Evolutionary conservation across 2,888 invertebrate genomes (phyloP).

Genomic region (Drosophila tanythrix): DNA sequence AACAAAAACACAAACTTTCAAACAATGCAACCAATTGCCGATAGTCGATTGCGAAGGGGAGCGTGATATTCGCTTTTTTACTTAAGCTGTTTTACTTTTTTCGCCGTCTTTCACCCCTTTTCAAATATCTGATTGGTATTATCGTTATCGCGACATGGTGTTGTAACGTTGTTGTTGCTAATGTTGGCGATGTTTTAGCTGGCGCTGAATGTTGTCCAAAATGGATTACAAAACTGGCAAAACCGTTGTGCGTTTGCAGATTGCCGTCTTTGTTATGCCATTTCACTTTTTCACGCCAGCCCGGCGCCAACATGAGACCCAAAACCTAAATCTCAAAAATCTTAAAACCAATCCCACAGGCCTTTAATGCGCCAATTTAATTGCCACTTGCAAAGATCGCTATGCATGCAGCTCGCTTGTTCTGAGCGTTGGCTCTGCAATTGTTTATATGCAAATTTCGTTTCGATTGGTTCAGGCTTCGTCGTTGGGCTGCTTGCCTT

Average conservation of each 20-base stretch:
- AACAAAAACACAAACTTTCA: slow-evolving; percentile 39
- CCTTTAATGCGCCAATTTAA: slow-evolving; percentile 77
- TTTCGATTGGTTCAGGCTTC: slow-evolving; percentile 55
- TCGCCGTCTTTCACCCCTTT: slow-evolving; percentile 18
- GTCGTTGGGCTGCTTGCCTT: slow-evolving; percentile 26
- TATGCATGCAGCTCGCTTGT: slow-evolving; percentile 1
- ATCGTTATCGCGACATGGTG: slow-evolving; percentile 46
- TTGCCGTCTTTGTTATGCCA: slow-evolving; percentile 72
- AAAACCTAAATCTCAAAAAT: slow-evolving; percentile 11
- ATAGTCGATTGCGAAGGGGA: slow-evolving; percentile 51
- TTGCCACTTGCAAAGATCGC: slow-evolving; percentile 45
- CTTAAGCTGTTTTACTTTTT: slow-evolving; percentile 3
- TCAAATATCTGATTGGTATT: slow-evolving; percentile 52
- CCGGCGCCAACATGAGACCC: slow-evolving; percentile 17
- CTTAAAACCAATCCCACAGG: slow-evolving; percentile 16
- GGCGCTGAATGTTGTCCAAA: slow-evolving; percentile 54
- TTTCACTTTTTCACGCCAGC: slow-evolving; percentile 63
- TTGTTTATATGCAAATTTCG: slow-evolving; percentile 71
- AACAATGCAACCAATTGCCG: slow-evolving; percentile 60
- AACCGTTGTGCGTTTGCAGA: slow-evolving; percentile 49
- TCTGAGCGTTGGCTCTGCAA: slow-evolving; percentile 41
- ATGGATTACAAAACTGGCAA: slow-evolving; percentile 61
- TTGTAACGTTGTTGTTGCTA: slow-evolving; percentile 9
- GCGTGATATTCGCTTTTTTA: slow-evolving; percentile 41
- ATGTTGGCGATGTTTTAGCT: slow-evolving; percentile 38